Base-by-base conservation (phyloP, 2,888 invertebrate species). In the Seira musarum region DNA sequence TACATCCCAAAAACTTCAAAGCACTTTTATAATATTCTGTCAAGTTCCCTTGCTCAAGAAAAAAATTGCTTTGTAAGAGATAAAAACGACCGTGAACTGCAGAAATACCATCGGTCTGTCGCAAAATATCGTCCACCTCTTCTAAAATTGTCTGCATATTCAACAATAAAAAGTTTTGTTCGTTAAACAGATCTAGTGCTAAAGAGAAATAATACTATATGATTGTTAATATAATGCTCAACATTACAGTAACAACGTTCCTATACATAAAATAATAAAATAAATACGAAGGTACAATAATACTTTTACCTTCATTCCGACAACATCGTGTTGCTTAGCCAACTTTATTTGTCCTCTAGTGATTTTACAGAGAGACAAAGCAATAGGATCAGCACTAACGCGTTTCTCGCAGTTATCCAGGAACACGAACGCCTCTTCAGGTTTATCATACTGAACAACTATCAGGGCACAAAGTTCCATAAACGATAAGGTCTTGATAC, bases 21-120 rank as follows among this genome's bases (percentile, higher is more conserved):
- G 98, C 97, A 81, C 97, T 95, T 80, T 97, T 93, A 90, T 99
- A 99, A 91, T 98, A 99, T 86, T 95, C 95, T 0, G 96, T 95
- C 90, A 98, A 96, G 87, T 97, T 95, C 0, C 96, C 97, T 87
- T 93, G 93, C 30, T 94, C 93, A 89, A 95, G 92, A 89, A 97
- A 97, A 87, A 97, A 95, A 87, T 96, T 95, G 1, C 97, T 96
- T 2, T 97, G 96, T 1, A 98, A 90, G 85, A 96, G 93, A 88
- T 98, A 99, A 89, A 96, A 99, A 87, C 96, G 92, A 25, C 96
- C 97, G 88, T 99, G 98, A 0, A 98, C 97, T 0, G 96, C 91
- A 0, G 97, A 96, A 1, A 98, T 93, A 25, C 97, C 97, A 88
- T 98, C 97, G 0, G 96, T 93, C 86, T 94, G 94, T 87, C 97